Conservation (phyloP, 2,888 invertebrate species). For the Drosophila antonietae region DNA sequence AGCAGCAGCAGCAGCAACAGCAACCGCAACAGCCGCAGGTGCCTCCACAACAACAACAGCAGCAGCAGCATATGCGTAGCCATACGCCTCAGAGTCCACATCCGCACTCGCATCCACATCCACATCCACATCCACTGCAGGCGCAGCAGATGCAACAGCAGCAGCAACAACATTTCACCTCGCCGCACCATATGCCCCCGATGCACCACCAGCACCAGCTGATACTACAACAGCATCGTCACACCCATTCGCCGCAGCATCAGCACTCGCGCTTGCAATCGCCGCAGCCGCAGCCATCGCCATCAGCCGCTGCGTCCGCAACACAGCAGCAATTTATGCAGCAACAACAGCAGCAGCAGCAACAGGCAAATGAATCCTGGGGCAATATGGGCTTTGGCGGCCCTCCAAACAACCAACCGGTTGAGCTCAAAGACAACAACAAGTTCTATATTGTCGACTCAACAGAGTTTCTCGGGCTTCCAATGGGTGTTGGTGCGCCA, state of each 20-base stretch:
- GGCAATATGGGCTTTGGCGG: slow-evolving; percentile 70
- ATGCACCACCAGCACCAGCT: slow-evolving; percentile 77
- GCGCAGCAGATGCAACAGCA: slow-evolving; percentile 68
- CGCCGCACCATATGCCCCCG: slow-evolving; percentile 81
- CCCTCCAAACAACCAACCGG: slow-evolving; percentile 61
- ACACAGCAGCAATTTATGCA: slow-evolving; percentile 65
- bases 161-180: slow-evolving; percentile 73
- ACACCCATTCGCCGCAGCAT: slow-evolving; percentile 81
- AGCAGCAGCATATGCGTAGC: slow-evolving; percentile 70
- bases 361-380: slow-evolving; percentile 65
- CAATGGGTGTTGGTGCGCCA: slow-evolving; percentile 79
- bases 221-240: slow-evolving; percentile 75
- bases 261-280: slow-evolving; percentile 81
- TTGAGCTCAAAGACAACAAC: slow-evolving; percentile 82
- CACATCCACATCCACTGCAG: slow-evolving; percentile 70
- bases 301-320: slow-evolving; percentile 42
- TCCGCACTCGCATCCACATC: slow-evolving; percentile 57
- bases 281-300: slow-evolving; percentile 80
- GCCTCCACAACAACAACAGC: slow-evolving; percentile 72
- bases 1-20: slow-evolving; percentile 76
- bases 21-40: slow-evolving; percentile 62
- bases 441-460: slow-evolving; percentile 84
- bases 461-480: slow-evolving; percentile 84
- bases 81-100: slow-evolving; percentile 77
- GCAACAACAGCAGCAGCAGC: slow-evolving; percentile 60